A percentile compares a stretch with the other conserved stretches of the same genome.
Evolutionary conservation across 2,888 invertebrate species (phyloP).

Genomic region (Sturmia bella): DNA sequence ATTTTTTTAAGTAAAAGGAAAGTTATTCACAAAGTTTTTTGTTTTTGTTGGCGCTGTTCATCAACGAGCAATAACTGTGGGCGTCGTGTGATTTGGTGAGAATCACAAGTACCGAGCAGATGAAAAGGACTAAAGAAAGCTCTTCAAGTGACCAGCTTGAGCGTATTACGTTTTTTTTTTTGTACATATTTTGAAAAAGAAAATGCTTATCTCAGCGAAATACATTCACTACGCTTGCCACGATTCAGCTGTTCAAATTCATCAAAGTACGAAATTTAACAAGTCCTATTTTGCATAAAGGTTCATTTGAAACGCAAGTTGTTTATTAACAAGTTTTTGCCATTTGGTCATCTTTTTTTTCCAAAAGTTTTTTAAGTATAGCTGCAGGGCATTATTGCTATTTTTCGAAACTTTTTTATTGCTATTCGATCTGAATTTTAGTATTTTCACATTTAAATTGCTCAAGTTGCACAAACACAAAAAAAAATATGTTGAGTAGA

Average conservation of each 20-base stretch:
- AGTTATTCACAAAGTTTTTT: slow-evolving; percentile 14
- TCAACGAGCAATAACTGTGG: background rate
- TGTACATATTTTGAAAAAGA: too few species aligned
- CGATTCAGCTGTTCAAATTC: too few species aligned
- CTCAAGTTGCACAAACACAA: slow-evolving; percentile 53
- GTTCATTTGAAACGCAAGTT: background rate
- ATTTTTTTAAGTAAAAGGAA: background rate
- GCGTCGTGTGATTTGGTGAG: too few species aligned
- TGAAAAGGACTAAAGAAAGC: too few species aligned
- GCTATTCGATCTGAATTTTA: slow-evolving; percentile 32
- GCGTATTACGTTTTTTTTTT: too few species aligned
- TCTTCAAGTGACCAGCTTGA: background rate
- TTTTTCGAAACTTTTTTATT: slow-evolving; percentile 17
- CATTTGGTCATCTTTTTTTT: background rate
- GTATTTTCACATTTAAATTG: slow-evolving; percentile 51
- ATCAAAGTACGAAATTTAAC: too few species aligned
- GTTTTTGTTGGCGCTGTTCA: background rate
- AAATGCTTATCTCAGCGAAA: too few species aligned
- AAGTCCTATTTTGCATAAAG: too few species aligned
- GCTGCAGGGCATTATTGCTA: background rate
- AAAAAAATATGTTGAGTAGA: slow-evolving; percentile 28
- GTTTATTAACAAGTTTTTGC: background rate
- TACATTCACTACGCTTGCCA: too few species aligned
- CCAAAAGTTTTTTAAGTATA: background rate
- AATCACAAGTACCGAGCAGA: too few species aligned